Conservation (phyloP, 37 sponge, comb jelly and placozoan genomes). For the Agelas oroides region DNA sequence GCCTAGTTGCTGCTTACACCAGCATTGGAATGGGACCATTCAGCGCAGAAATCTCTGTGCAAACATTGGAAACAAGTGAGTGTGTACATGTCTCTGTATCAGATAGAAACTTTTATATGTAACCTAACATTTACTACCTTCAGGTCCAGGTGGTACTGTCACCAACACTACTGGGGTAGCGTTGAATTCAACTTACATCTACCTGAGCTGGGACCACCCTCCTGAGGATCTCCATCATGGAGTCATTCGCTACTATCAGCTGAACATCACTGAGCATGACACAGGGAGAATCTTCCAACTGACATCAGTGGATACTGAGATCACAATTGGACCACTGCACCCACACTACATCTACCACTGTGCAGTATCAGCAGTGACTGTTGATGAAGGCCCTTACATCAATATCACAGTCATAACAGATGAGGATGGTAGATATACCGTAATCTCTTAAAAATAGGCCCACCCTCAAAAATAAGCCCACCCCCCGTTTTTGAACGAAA, state of each 20-base stretch:
- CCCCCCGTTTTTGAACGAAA: too few relatives aligned
- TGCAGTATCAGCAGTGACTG: constrained; percentile 30
- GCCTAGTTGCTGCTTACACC: constrained; percentile 39
- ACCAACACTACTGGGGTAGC: constrained; percentile 6
- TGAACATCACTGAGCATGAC: constrained; percentile 5
- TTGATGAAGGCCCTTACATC: constrained; percentile 26
- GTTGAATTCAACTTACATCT: constrained; percentile 13
- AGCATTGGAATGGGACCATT: constrained; percentile 29
- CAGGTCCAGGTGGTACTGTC: neutral
- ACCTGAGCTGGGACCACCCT: constrained; percentile 38
- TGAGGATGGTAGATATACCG: constrained; percentile 55
- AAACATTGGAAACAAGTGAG: too few relatives aligned
- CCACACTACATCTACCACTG: constrained; percentile 47
- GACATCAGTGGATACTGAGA: neutral
- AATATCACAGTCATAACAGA: constrained; percentile 8
- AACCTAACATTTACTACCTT: too few relatives aligned
- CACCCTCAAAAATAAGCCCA: too few relatives aligned
- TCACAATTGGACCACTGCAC: neutral
- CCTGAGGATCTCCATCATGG: constrained; percentile 37
- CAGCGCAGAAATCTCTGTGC: neutral
- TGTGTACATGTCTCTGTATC: too few relatives aligned
- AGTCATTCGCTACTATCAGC: constrained; percentile 18
- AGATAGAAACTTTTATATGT: too few relatives aligned
- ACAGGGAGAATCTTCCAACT: neutral
- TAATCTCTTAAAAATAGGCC: too few relatives aligned